These are phyloP conservation scores for Sus cebifrons DNA, from an alignment of 2,797 vertebrate genomes.

Conservation along the genomic window DNA sequence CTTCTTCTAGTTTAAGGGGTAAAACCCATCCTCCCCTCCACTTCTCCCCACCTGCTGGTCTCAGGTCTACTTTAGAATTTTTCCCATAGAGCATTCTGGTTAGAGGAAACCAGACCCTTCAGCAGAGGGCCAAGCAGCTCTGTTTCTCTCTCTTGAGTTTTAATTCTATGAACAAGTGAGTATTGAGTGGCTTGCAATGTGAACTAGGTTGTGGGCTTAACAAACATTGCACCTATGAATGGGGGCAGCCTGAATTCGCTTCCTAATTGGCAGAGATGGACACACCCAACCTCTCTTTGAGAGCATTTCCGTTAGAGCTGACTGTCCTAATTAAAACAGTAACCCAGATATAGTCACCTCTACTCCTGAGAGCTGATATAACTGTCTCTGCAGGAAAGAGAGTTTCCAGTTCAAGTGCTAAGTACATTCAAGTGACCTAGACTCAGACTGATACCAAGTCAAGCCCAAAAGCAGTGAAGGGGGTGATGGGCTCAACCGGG, in stretches of 20 bases:
- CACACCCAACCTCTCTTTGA: not conserved
- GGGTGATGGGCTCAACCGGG: not conserved
- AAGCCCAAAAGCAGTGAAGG: not conserved
- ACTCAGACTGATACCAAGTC: conserved; percentile 24
- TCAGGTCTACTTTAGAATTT: not conserved
- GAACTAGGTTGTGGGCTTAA: not conserved
- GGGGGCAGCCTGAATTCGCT: not conserved
- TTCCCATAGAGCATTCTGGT: not conserved
- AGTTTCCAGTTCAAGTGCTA: conserved; percentile 44
- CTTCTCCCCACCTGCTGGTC: not conserved
- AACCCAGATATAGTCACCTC: conserved; percentile 44
- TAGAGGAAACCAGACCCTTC: conserved; percentile 9
- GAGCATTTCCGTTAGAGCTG: conserved; percentile 18
- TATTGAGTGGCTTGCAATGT: too few relatives aligned
- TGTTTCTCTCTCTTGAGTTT: conserved; percentile 21
- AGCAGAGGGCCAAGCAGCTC: not conserved
- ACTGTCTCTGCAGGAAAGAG: conserved; percentile 11
- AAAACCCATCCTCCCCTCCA: not conserved
- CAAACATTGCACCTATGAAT: not conserved
- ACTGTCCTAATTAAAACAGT: conserved; percentile 52
- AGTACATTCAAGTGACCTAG: conserved; percentile 11
- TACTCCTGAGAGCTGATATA: conserved; percentile 41
- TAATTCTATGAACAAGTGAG: conserved; percentile 2
- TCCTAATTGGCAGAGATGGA: conserved; percentile 7
- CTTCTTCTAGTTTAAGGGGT: not conserved